A percentile compares a stretch with the other conserved stretches of the same genome.
Evolutionary conservation across 2,797 vertebrate species (phyloP).

Genomic region (Lithobates sylvaticus): DNA sequence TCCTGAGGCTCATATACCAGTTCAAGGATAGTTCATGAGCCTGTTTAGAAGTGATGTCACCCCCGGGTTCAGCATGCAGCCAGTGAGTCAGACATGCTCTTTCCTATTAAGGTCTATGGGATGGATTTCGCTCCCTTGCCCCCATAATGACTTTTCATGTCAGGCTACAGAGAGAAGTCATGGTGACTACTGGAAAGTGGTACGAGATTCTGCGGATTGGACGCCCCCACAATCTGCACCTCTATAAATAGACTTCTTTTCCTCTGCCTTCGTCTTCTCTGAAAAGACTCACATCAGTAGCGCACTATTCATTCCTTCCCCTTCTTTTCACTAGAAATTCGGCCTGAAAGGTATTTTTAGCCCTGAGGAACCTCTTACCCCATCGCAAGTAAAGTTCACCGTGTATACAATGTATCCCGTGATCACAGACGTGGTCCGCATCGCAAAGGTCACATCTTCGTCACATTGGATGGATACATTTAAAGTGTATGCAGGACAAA

Average conservation of each 20-base stretch:
- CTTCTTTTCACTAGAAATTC: slow-evolving; percentile 8
- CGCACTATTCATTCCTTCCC: neutral
- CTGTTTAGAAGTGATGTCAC: no score
- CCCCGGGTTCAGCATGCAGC: no score
- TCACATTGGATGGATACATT: no score
- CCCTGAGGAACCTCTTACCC: neutral
- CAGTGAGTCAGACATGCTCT: no score
- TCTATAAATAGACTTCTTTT: slow-evolving; percentile 40
- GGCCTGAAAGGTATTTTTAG: neutral
- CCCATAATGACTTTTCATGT: no score
- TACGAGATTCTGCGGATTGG: slow-evolving; percentile 18
- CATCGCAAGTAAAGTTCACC: neutral
- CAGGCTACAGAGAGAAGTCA: no score
- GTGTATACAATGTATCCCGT: neutral
- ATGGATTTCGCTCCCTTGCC: no score
- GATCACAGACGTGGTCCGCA: neutral
- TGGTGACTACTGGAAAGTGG: slow-evolving; percentile 38
- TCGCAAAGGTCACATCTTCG: no score
- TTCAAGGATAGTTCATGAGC: no score
- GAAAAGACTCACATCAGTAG: neutral
- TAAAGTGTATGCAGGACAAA: no score
- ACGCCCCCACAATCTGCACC: slow-evolving; percentile 32
- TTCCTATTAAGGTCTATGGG: no score
- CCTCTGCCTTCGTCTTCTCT: neutral
- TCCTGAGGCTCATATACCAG: no score